Base-by-base conservation (phyloP, 1,140 invertebrate genomes). In the Cydia amplana region DNA sequence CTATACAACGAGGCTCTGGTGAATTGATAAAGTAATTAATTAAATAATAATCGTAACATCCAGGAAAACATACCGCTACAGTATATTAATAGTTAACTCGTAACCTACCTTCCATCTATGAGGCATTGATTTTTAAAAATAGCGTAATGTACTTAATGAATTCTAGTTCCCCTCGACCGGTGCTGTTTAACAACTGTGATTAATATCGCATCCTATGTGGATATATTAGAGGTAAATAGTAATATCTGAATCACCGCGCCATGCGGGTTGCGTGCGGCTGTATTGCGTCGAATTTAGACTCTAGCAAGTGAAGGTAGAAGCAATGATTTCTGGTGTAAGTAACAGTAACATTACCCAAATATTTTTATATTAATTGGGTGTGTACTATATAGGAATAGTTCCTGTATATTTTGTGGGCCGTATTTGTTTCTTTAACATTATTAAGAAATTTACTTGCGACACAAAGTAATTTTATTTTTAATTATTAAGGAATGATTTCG, bases 241-340 rank as follows among this genome's bases (percentile, higher is more conserved):
- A 79, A 80, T 77, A 86, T 83, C 77, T 81, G 80, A 79, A 79
- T 74, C 49, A 74, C 76, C 74, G 79, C 77, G 81, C 82, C 82
- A 90, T 90, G 88, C 88, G 88, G 88, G 88, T 79, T 23, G 40
- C 0, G 82, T 82, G 77, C 84, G 75, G 86, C 12, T 64, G 80
- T 28, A 32, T 32, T 84, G 74, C 67, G 77, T 64, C 83, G 79
- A 85, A 82, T 83, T 60, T 23, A 20, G 23, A 60, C 51, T 18
- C 4, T n/a, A 16, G 46, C 12, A 16, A 49, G 7, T 49, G 7
- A 49, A 16, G 16, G 14, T 49, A 49, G 32, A 7, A 36, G 32
- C 36, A 40, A 40, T 40, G 36, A 9, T 40, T 40, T 32, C 32
- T 10, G 9, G 36, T 40, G 9, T 40, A 46, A 46, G 43, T 46